Evolutionary conservation across 2,888 invertebrate genomes (phyloP), one percentile per base, ranked within the genome.

Genomic region (Cyclophora punctaria): DNA sequence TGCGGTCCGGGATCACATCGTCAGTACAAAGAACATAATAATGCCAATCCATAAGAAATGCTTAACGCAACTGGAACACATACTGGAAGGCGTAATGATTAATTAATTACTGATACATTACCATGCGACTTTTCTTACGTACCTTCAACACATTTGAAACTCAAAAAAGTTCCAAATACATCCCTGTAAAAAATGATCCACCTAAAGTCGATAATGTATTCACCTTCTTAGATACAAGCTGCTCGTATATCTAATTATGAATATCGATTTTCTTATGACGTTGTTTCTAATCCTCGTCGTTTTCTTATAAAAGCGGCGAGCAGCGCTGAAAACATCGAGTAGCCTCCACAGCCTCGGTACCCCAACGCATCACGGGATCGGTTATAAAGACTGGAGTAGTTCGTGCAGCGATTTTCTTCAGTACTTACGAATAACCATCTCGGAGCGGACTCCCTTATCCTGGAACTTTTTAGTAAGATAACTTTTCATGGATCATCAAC

Each of bases 331-430:
- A 58, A 59, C 63, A 62, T 51, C 71, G 87, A 88, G 87, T 87
- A 85, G 81, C 79, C 82, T 84, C 85, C 83, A 71, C 76, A 74
- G 70, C 78, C 78, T 77, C 69, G 80, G 78, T 79, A 68, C 63
- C 79, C 76, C 67, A 70, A 78, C 75, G 71, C 74, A 58, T 55
- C 61, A 64, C 72, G 85, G 73, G 87, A 77, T 78, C 67, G 86
- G 87, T 84, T 83, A 78, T 69, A 72, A 84, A 87, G 83, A 82
- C 89, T 89, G 89, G 79, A 89, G 89, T 89, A 89, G 89, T 88
- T 89, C 89, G 87, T 79, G 62, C 59, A 70, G 65, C 87, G 89
- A 87, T 89, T 89, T 89, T 89, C 89, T 89, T 89, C 89, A 89
- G 89, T 86, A 82, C 76, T 85, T 83, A 83, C 80, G 75, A 77